These are phyloP conservation scores for Montipora efflorescens DNA, from an alignment of 64 coral and sea anemone genomes.

Conservation along the genomic window DNA sequence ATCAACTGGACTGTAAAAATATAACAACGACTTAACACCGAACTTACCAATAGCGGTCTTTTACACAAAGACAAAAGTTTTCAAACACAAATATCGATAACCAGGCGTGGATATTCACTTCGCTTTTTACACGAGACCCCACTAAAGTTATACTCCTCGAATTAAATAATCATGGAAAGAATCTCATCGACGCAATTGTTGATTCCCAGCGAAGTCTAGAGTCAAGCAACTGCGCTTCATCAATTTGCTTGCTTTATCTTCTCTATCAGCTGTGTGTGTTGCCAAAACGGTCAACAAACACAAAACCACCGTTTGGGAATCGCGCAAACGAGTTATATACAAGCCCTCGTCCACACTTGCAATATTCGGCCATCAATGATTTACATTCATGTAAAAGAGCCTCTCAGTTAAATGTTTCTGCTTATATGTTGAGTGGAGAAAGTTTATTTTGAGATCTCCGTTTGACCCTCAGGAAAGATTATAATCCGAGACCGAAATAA, in stretches of 20 bases:
- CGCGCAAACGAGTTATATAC: too few relatives aligned
- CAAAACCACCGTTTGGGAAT: neutral
- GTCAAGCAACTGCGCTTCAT: neutral
- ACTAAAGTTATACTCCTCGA: neutral
- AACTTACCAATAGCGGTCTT: neutral
- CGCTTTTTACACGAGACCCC: neutral
- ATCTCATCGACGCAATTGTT: too few relatives aligned
- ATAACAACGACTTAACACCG: neutral
- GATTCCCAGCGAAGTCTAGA: too few relatives aligned
- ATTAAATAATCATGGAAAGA: neutral
- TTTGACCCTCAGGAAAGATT: conserved; percentile 2
- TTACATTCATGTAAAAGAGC: neutral
- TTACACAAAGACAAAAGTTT: neutral
- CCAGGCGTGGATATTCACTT: neutral
- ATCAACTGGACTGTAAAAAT: neutral
- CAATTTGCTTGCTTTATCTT: conserved; percentile 7
- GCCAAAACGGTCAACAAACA: neutral
- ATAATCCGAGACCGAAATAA: too few relatives aligned
- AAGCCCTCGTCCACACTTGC: neutral
- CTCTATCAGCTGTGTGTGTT: neutral
- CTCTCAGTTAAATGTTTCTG: neutral
- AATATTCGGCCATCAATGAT: neutral
- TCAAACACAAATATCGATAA: neutral
- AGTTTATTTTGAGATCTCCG: conserved; percentile 24
- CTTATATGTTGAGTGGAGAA: neutral